Evolutionary conservation across 2,888 invertebrate species (phyloP), one percentile per base, ranked within the genome.

Genomic region (Rotaria magnacalcarata): DNA sequence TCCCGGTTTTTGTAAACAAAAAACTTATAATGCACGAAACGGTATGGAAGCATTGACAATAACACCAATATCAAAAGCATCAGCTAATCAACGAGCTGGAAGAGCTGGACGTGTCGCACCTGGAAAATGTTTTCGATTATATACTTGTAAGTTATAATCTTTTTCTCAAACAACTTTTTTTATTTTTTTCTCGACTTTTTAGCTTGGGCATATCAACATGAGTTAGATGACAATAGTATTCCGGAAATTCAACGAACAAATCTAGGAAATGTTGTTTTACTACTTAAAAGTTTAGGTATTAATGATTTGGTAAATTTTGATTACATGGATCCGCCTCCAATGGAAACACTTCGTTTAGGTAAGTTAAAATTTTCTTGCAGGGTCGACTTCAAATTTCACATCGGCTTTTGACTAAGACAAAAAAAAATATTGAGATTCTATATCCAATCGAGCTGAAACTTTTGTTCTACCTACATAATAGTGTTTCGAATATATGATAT

Each of bases 1-100:
- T 92, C 97, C 98, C n/a, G 99, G 99, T 0, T 99, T 97, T 92
- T 96, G 96, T 84, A 99, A 99, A 91, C 97, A 98, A 92, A 98
- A 98, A 90, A 96, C 97, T 91, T 99, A 97, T 90, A 93, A 98
- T 92, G 96, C 98, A 0, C 93, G 96, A 88, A 97, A 97, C 0
- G 98, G 98, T 47, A 98, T 99, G 96, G 98, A 99, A 90, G 97
- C 97, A 88, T 93, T 99, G 87, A 95, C 96, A 92, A 96, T 99
- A 7, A 96, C 96, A n/a, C 98, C 98, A 6, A 96, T 99, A 88
- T 98, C 97, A 8, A 97, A 97, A 90, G 92, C 93, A 16, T 97
- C 97, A 80, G 97, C 99, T 2, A 97, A 97, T 92, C 98, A 99
- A 92, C 93, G 98, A 89, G 97, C 98, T 1, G 97, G 97, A 0